phyloP scores from a whole-genome alignment of 2,113 vertebrate species.

The Benitochromis conjunctus region DNA sequence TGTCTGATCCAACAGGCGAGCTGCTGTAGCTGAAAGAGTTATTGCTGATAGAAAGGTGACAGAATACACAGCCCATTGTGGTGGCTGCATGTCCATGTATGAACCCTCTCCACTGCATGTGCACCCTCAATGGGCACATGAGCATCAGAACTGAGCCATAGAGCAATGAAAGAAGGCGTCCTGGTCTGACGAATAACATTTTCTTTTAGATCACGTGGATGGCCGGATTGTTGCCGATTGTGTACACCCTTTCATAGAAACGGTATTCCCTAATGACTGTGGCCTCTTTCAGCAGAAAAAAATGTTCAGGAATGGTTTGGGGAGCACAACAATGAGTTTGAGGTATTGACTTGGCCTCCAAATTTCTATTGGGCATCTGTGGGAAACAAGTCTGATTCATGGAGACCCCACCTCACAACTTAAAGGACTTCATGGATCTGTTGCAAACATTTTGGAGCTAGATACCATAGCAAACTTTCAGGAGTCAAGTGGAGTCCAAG shows the following conservation, averaged over 20 bases:
- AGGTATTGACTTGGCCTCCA: neutral
- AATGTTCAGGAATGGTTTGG: neutral
- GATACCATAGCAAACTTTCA: neutral
- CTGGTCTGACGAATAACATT: neutral
- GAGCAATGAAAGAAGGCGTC: neutral
- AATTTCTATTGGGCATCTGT: neutral
- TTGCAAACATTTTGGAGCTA: neutral
- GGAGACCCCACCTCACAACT: neutral
- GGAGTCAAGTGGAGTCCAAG: too few species aligned
- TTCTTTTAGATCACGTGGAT: neutral
- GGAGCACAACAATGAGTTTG: neutral
- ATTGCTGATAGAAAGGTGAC: neutral
- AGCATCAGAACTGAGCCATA: neutral
- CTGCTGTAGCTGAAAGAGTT: neutral
- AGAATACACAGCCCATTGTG: neutral
- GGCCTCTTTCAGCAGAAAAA: neutral
- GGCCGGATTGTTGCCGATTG: neutral
- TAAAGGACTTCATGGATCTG: neutral
- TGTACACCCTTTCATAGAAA: neutral
- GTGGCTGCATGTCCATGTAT: neutral
- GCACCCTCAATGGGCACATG: neutral
- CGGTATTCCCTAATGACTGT: rapidly evolving
- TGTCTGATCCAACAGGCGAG: neutral
- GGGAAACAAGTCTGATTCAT: neutral
- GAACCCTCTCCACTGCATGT: neutral